Conservation (phyloP, 64 coral and sea anemone genomes). For the Anthopleura sola region DNA sequence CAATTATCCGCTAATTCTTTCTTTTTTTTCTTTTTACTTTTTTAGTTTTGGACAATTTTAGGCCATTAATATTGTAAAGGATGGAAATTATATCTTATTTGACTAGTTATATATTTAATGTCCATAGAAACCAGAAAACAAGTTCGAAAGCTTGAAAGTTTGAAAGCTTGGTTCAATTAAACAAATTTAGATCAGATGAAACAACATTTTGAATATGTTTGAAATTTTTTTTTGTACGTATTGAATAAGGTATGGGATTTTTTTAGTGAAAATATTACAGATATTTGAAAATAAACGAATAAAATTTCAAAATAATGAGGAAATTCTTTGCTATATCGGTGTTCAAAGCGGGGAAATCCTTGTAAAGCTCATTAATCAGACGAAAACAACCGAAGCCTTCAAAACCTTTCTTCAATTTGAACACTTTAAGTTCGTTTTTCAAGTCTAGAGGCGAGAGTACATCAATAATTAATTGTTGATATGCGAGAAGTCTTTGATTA, state of each 20-base stretch:
- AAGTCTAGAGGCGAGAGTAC: background rate
- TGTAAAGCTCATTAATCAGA: background rate
- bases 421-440: background rate
- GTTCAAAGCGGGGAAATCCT: background rate
- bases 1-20: background rate
- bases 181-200: too few relatives aligned
- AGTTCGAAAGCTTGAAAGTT: too few relatives aligned
- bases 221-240: too few relatives aligned
- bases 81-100: background rate
- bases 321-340: background rate
- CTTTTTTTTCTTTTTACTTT: background rate
- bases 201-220: too few relatives aligned
- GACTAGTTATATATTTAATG: background rate
- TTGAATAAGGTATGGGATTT: too few relatives aligned
- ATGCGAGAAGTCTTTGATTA: background rate
- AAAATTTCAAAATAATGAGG: background rate
- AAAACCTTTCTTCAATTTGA: background rate
- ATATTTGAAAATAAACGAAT: too few relatives aligned
- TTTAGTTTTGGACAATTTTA: background rate
- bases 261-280: too few relatives aligned
- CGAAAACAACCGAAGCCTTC: background rate
- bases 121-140: too few relatives aligned
- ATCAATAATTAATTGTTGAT: constrained; percentile 9
- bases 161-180: too few relatives aligned
- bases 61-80: background rate